Conservation (phyloP, 2,888 invertebrate species). For the Ectemnius continuus region DNA sequence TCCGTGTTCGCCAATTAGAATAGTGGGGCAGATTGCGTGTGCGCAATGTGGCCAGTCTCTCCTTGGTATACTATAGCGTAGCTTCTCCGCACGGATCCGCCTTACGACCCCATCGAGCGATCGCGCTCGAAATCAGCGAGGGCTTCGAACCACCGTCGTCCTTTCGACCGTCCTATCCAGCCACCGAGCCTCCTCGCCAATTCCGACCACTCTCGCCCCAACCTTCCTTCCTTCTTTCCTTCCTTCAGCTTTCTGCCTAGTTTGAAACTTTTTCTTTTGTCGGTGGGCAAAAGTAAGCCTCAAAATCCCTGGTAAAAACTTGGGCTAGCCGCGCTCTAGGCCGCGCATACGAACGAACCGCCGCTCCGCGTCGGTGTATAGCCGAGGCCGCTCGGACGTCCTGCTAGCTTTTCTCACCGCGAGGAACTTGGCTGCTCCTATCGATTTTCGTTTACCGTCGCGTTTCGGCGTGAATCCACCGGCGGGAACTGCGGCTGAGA, state of each 20-base stretch:
- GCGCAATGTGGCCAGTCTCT: conserved; percentile 50
- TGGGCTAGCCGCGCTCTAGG: neutral
- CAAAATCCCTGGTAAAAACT: neutral
- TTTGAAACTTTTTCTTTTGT: neutral
- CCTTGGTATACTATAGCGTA: no score
- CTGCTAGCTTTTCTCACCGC: neutral
- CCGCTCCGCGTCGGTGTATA: neutral
- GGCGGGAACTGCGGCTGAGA: no score
- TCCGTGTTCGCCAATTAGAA: conserved; percentile 38
- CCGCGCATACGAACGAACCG: neutral
- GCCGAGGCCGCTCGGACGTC: neutral
- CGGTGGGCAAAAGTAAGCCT: neutral
- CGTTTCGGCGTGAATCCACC: neutral
- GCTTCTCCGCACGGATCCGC: conserved; percentile 17
- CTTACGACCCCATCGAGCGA: conserved; percentile 52
- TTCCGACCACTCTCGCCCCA: neutral
- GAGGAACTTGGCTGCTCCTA: neutral
- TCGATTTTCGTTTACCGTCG: neutral
- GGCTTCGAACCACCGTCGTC: conserved; percentile 48
- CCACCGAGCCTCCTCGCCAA: no score
- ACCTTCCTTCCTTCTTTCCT: neutral
- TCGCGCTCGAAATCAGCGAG: conserved; percentile 52
- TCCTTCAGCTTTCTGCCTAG: no score
- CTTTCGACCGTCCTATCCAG: neutral
- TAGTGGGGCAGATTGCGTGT: conserved; percentile 51